phyloP scores from a whole-genome alignment of 2,113 vertebrate species.

The Microcebus jonahi region DNA sequence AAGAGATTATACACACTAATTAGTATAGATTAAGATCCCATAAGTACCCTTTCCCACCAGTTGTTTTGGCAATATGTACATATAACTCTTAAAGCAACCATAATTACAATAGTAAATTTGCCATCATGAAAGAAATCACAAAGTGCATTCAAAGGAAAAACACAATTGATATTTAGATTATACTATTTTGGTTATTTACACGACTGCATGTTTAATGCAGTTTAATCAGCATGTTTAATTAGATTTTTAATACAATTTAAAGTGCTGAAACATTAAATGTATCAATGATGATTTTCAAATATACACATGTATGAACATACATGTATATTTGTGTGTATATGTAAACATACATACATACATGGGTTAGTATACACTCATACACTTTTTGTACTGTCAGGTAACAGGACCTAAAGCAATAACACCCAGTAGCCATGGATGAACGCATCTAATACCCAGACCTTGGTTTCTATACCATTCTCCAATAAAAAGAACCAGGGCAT shows the following conservation, averaged over 20 bases:
- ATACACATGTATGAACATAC: neutral
- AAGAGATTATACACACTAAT: neutral
- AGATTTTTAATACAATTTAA: neutral
- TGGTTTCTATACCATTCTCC: neutral
- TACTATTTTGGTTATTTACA: neutral
- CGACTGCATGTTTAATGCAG: neutral
- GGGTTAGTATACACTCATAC: neutral
- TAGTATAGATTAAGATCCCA: neutral
- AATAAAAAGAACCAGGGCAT: neutral
- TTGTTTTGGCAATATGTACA: neutral
- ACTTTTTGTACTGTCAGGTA: neutral
- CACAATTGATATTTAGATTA: neutral
- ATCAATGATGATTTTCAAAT: neutral
- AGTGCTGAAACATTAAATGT: neutral
- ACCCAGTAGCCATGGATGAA: neutral
- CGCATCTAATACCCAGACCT: neutral
- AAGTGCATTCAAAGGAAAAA: neutral
- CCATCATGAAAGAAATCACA: neutral
- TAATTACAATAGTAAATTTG: slow-evolving; percentile 21
- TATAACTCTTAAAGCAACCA: neutral
- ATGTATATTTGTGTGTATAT: neutral
- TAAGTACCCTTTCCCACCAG: neutral
- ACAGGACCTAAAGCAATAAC: neutral
- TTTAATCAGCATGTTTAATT: neutral
- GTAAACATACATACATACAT: neutral